phyloP scores from a whole-genome alignment of 2,797 vertebrate species.

The Avahi laniger region DNA sequence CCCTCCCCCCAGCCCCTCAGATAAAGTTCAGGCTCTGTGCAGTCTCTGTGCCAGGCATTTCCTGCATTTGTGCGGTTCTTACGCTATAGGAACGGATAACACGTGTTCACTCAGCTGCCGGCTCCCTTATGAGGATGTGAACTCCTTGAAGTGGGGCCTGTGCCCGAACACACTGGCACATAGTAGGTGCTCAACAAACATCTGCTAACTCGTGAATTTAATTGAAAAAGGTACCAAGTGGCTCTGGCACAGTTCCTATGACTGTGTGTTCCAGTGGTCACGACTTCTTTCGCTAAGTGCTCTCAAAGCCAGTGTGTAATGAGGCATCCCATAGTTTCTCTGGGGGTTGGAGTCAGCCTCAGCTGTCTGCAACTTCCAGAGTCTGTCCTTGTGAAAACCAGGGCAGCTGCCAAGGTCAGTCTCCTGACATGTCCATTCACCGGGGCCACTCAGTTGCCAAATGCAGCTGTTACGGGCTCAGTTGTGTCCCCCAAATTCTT shows the following conservation, averaged over 20 bases:
- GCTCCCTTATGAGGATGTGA: not conserved
- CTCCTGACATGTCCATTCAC: not conserved
- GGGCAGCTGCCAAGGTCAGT: fast-evolving
- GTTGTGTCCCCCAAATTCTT: not conserved
- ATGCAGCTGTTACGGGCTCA: not conserved
- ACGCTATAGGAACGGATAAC: fast-evolving
- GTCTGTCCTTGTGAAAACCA: not conserved
- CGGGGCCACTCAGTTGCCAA: not conserved
- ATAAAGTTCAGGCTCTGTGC: not conserved
- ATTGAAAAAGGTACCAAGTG: not conserved
- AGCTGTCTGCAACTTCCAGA: not conserved
- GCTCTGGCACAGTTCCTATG: not conserved
- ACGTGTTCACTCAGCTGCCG: not conserved
- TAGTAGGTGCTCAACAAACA: not conserved
- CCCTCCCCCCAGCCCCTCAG: not conserved
- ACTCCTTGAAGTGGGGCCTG: not conserved
- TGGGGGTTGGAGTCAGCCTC: not conserved
- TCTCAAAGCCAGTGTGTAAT: not conserved
- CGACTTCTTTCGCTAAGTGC: fast-evolving
- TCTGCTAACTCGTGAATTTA: not conserved
- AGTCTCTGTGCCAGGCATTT: fast-evolving
- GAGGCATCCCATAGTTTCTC: fast-evolving
- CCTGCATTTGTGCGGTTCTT: not conserved
- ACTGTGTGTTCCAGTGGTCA: fast-evolving
- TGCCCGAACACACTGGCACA: too few relatives aligned